Percentiles rank a stretch among this genome's conserved stretches.
Conservation (phyloP, 1,140 invertebrate genomes). For the Odontomachus brunneus region DNA sequence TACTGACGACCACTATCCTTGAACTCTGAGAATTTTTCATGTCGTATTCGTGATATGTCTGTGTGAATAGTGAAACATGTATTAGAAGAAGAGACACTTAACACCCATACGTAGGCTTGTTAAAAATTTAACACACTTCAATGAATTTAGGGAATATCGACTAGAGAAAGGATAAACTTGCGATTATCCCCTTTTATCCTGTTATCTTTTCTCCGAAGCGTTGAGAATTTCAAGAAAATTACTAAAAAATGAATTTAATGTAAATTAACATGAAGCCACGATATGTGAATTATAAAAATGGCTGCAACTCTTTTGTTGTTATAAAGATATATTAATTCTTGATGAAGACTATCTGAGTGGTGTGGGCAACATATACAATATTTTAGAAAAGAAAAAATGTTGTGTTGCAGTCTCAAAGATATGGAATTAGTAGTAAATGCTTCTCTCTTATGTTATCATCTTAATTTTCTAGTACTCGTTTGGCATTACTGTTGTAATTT, state of each 20-base stretch:
- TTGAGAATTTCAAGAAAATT: constrained; percentile 10
- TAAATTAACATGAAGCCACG: constrained; percentile 43
- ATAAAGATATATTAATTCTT: constrained; percentile 57
- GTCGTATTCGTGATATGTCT: constrained; percentile 55
- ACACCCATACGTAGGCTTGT: constrained; percentile 34
- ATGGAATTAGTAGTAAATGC: constrained; percentile 35
- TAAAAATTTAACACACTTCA: constrained; percentile 55
- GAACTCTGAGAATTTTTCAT: constrained; percentile 65
- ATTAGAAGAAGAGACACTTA: constrained; percentile 39
- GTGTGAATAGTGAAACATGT: constrained; percentile 54
- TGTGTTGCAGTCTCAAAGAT: constrained; percentile 20
- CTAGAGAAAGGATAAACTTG: constrained; percentile 23
- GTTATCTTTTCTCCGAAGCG: constrained; percentile 36
- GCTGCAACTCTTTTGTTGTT: constrained; percentile 71
- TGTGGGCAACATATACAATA: constrained; percentile 46
- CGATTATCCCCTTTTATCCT: constrained; percentile 21
- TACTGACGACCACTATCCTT: constrained; percentile 69
- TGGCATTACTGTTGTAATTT: neutral
- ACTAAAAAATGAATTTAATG: constrained; percentile 21
- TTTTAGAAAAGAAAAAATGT: constrained; percentile 16
- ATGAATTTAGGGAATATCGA: constrained; percentile 51
- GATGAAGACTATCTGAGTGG: neutral
- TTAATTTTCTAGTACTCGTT: constrained; percentile 40
- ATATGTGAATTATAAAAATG: constrained; percentile 42
- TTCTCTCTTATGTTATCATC: constrained; percentile 47